Evolutionary conservation across 2,797 vertebrate genomes (phyloP).

Genomic region (Gymnodraco acuticeps): DNA sequence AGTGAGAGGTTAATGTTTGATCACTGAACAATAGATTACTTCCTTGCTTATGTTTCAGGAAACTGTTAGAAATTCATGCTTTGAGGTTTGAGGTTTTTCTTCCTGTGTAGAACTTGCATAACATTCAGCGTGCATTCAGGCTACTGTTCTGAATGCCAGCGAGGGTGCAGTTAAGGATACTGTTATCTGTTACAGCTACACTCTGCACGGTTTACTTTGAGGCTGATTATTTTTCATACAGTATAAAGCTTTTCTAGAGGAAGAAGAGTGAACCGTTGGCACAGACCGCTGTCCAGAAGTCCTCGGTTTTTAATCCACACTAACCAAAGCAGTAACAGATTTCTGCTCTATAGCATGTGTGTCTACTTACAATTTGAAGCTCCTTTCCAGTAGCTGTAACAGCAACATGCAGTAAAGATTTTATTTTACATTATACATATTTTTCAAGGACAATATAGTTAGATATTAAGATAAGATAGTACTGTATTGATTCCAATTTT

Average conservation of each 20-base stretch:
- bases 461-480: no score
- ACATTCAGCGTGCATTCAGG: conserved; percentile 5
- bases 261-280: neutral
- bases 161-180: neutral
- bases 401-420: neutral
- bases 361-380: neutral
- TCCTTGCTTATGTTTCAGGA: no score
- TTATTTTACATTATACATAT: neutral
- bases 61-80: no score
- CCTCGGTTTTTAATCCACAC: neutral
- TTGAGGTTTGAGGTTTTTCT: neutral
- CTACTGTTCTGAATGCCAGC: neutral
- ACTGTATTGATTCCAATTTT: no score
- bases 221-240: neutral
- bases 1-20: no score
- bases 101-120: neutral
- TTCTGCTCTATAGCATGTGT: neutral
- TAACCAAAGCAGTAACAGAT: neutral
- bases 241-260: neutral
- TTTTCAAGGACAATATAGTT: neutral
- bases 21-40: no score
- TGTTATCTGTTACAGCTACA: no score
- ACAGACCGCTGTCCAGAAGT: neutral
- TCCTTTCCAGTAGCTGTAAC: neutral
- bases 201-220: neutral